Evolutionary conservation across 64 coral and sea anemone genomes (phyloP).

Genomic region (Platygyra sinensis): DNA sequence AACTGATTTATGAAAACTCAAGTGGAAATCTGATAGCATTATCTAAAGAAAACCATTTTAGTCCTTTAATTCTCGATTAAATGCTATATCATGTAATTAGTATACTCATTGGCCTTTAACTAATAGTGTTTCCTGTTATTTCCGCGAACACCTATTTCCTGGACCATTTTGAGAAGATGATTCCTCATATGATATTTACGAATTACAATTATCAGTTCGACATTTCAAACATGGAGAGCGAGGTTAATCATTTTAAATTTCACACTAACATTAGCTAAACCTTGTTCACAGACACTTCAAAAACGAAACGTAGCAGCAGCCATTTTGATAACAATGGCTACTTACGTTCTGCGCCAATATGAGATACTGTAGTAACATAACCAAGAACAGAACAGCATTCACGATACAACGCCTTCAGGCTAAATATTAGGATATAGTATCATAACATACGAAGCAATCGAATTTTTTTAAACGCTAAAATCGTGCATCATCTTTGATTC

Average conservation of each 20-base stretch:
- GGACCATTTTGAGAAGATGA: neutral
- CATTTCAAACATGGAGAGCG: neutral
- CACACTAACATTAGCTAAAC: neutral
- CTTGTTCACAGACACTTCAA: conserved; percentile 10
- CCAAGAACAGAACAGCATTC: conserved; percentile 1
- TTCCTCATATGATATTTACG: neutral
- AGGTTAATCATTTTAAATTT: neutral
- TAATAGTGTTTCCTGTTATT: neutral
- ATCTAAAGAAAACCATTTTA: conserved; percentile 13
- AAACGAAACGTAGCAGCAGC: neutral
- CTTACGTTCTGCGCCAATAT: neutral
- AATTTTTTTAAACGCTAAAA: no score
- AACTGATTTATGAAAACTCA: conserved; percentile 8
- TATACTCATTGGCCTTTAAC: neutral
- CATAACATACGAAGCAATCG: no score
- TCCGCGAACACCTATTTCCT: neutral
- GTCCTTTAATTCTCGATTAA: neutral
- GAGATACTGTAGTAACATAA: neutral
- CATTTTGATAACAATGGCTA: neutral
- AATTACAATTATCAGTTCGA: neutral
- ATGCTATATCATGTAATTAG: neutral
- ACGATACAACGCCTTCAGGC: neutral
- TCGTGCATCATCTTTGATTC: no score
- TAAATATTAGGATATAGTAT: no score
- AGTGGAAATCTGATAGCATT: conserved; percentile 5